phyloP scores from a whole-genome alignment of 2,113 vertebrate genomes.

The Ceuthmochares aereus region DNA sequence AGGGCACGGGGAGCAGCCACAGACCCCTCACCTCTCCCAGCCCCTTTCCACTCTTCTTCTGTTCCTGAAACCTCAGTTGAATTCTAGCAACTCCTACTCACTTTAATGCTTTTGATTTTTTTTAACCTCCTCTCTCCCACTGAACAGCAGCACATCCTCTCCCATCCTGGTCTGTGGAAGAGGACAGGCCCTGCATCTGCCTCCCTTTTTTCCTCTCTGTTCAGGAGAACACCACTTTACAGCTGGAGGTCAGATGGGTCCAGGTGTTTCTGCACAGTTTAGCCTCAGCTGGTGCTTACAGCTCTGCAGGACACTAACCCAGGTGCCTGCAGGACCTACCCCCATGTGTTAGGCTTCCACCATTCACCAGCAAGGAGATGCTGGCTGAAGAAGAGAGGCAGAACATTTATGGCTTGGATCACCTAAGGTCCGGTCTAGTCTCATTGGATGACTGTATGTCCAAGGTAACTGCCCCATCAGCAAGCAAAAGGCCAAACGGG shows the following conservation, averaged over 20 bases:
- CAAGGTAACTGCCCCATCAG: not conserved
- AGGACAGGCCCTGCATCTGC: not conserved
- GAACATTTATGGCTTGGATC: not conserved
- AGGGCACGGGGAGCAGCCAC: not conserved
- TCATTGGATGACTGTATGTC: no score
- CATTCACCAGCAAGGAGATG: not conserved
- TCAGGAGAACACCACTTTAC: not conserved
- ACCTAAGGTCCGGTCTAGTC: not conserved
- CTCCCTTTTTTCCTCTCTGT: not conserved
- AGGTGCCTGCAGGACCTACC: rapidly evolving
- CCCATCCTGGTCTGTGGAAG: not conserved
- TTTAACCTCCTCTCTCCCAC: not conserved
- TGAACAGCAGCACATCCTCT: not conserved
- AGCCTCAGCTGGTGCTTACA: not conserved
- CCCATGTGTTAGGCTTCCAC: rapidly evolving
- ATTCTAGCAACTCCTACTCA: not conserved
- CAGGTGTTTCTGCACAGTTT: not conserved
- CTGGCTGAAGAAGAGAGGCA: not conserved
- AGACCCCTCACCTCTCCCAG: not conserved
- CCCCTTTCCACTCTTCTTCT: not conserved
- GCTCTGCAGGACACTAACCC: not conserved
- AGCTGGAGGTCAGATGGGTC: not conserved
- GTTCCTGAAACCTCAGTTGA: not conserved
- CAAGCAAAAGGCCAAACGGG: not conserved
- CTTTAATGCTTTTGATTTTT: not conserved